Evolutionary conservation across 2,888 invertebrate genomes (phyloP).

Genomic region (Latrodectus hesperus): DNA sequence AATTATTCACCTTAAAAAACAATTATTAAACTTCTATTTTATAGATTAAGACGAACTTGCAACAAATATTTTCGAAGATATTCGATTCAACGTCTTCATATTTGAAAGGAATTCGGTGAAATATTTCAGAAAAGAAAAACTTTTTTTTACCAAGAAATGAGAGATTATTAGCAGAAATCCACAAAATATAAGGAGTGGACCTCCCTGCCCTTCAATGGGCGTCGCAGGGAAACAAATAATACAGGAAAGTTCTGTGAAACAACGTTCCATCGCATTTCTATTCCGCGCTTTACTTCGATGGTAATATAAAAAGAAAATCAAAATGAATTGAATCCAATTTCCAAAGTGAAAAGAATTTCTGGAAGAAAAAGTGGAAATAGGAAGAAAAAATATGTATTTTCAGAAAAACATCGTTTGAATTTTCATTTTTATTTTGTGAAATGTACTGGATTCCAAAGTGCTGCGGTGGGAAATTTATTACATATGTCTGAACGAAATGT

Average conservation of each 20-base stretch:
- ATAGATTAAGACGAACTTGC: too few species aligned
- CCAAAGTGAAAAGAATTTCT: conserved; percentile 46
- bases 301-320: conserved; percentile 32
- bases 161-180: too few species aligned
- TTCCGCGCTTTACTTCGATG: conserved; percentile 37
- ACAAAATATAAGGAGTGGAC: too few species aligned
- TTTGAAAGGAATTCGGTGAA: too few species aligned
- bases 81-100: too few species aligned
- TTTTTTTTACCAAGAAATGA: too few species aligned
- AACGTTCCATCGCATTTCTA: conserved; percentile 61
- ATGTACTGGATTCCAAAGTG: conserved; percentile 60
- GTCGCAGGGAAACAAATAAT: background rate
- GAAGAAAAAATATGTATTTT: conserved; percentile 55
- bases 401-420: conserved; percentile 62
- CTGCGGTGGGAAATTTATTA: conserved; percentile 56
- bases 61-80: too few species aligned
- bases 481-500: conserved; percentile 29
- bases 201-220: background rate
- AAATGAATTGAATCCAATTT: conserved; percentile 68
- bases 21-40: too few species aligned
- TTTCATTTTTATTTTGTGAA: conserved; percentile 57
- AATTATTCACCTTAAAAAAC: too few species aligned
- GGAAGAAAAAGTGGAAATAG: conserved; percentile 32
- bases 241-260: conserved; percentile 50
- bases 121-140: too few species aligned